Evolutionary conservation across 2,888 invertebrate species (phyloP).

Genomic region (Myopa testacea): DNA sequence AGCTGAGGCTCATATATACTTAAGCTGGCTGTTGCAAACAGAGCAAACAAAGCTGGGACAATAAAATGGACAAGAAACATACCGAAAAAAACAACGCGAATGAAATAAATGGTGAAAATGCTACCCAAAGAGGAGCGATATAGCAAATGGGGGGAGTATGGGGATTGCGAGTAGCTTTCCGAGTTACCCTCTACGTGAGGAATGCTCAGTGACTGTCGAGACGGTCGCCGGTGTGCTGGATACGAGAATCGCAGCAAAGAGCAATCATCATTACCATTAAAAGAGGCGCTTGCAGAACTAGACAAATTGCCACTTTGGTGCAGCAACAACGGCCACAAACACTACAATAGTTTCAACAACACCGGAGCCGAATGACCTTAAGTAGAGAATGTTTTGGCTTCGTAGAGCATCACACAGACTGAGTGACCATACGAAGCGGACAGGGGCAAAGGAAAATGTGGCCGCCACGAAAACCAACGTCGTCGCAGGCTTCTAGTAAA

Average conservation of each 20-base stretch:
- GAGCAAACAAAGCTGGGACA: not conserved
- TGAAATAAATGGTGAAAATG: not conserved
- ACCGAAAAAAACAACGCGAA: not conserved
- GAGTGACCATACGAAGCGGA: not conserved
- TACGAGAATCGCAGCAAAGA: constrained; percentile 44
- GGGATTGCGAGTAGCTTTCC: not conserved
- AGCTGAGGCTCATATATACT: not conserved
- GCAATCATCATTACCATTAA: constrained; percentile 49
- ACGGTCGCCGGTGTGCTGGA: not conserved
- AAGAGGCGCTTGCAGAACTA: constrained; percentile 53
- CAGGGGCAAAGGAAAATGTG: not conserved
- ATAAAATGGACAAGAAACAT: not conserved
- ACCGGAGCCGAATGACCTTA: constrained; percentile 23
- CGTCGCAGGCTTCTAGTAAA: too few species aligned
- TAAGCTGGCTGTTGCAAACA: not conserved
- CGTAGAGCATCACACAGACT: not conserved
- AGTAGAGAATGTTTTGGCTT: not conserved
- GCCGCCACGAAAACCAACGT: too few species aligned
- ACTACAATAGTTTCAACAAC: constrained; percentile 33
- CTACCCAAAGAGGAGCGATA: not conserved
- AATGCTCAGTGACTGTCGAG: not conserved
- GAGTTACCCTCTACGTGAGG: not conserved
- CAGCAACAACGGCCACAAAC: constrained; percentile 34
- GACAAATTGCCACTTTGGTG: constrained; percentile 62
- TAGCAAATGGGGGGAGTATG: too few species aligned